phyloP scores from a whole-genome alignment of 2,888 invertebrate genomes.

The Tanypteryx hageni region DNA sequence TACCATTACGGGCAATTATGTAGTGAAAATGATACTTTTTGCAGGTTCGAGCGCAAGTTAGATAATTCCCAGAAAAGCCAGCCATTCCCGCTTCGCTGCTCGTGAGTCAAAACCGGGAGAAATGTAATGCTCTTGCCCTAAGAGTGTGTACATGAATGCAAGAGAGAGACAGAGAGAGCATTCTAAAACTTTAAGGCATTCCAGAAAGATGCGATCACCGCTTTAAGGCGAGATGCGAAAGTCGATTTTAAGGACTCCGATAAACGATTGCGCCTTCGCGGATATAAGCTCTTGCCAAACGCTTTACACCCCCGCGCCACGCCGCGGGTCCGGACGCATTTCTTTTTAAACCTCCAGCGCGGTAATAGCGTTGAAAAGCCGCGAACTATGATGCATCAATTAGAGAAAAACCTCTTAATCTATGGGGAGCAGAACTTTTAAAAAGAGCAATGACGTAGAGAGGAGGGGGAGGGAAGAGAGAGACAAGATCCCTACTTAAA shows the following conservation, averaged over 20 bases:
- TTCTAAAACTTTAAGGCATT: constrained; percentile 28
- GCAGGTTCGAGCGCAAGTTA: too few species aligned
- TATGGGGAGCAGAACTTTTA: too few species aligned
- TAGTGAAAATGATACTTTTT: too few species aligned
- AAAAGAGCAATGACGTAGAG: background rate
- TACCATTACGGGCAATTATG: too few species aligned
- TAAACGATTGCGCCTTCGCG: background rate
- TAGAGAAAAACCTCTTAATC: background rate
- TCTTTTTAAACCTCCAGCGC: too few species aligned
- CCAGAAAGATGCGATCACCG: constrained; percentile 34
- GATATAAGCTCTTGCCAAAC: background rate
- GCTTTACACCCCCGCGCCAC: background rate
- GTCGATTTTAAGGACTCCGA: background rate
- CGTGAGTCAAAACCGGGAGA: too few species aligned
- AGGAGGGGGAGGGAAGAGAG: background rate
- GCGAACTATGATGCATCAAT: background rate
- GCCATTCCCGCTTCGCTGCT: too few species aligned
- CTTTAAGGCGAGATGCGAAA: constrained; percentile 17
- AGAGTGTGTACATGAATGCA: too few species aligned
- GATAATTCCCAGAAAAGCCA: too few species aligned
- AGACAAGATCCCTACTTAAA: constrained; percentile 9
- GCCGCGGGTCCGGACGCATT: too few species aligned
- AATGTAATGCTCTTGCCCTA: too few species aligned
- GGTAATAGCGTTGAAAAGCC: too few species aligned
- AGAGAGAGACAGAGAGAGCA: background rate